Evolutionary conservation across 2,797 vertebrate genomes (phyloP).

Genomic region (Sebastes steindachneri): DNA sequence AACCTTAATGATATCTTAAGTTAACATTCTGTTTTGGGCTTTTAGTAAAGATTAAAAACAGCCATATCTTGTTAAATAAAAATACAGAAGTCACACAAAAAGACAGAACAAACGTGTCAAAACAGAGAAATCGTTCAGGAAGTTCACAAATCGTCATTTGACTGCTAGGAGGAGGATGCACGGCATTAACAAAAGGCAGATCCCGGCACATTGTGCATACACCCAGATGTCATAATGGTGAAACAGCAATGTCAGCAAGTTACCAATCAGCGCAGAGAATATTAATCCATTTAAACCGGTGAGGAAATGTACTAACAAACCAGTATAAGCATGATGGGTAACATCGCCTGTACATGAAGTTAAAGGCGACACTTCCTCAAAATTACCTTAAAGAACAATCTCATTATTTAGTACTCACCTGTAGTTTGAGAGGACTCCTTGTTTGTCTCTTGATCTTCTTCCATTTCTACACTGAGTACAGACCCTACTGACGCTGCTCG

Average conservation of each 20-base stretch:
- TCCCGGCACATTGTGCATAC: slow-evolving; percentile 9
- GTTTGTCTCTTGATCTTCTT: slow-evolving; percentile 59
- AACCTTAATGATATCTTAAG: not conserved
- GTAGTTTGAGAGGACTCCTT: slow-evolving; percentile 50
- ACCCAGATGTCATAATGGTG: not conserved
- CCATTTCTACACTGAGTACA: slow-evolving; percentile 64
- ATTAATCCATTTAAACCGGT: not conserved
- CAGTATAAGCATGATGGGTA: not conserved
- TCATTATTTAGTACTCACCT: slow-evolving; percentile 62
- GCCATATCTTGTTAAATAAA: not conserved
- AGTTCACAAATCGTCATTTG: slow-evolving; percentile 59
- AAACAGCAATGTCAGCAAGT: not conserved
- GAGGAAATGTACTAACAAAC: not conserved
- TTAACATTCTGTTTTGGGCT: not conserved
- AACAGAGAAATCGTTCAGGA: slow-evolving; percentile 66
- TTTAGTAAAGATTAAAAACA: not conserved
- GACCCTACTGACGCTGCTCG: slow-evolving; percentile 27
- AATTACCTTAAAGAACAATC: not conserved
- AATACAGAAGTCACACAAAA: slow-evolving; percentile 39
- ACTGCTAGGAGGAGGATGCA: slow-evolving; percentile 30
- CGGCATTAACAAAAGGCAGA: slow-evolving; percentile 13
- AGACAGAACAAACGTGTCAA: slow-evolving; percentile 44
- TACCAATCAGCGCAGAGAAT: not conserved
- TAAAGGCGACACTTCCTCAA: not conserved
- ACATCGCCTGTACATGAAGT: not conserved